Evolutionary conservation across 2,113 vertebrate genomes (phyloP).

Genomic region (Struthidea cinerea): DNA sequence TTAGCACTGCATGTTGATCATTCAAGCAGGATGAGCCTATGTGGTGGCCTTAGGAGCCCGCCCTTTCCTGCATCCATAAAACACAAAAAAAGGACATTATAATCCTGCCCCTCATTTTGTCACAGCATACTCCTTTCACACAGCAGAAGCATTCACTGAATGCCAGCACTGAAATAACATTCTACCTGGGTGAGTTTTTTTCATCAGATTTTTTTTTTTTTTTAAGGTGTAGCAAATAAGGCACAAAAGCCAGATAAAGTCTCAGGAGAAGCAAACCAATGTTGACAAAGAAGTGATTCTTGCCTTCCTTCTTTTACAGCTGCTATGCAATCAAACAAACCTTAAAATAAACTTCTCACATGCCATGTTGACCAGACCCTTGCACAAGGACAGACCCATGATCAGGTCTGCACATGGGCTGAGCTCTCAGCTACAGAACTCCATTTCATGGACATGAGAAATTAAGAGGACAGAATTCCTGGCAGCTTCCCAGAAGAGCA

Average conservation of each 20-base stretch:
- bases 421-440: neutral
- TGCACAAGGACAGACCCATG: neutral
- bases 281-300: neutral
- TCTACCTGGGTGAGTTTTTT: accelerated
- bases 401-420: neutral
- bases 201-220: neutral
- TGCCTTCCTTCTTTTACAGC: neutral
- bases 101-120: neutral
- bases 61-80: neutral
- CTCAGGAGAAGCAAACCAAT: neutral
- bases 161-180: neutral
- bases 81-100: neutral
- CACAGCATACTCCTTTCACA: neutral
- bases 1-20: neutral
- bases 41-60: neutral
- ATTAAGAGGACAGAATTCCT: neutral
- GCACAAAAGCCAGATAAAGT: neutral
- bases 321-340: neutral
- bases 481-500: neutral
- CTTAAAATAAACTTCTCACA: neutral
- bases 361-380: neutral
- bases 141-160: neutral
- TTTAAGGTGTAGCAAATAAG: neutral
- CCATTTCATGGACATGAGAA: neutral
- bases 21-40: neutral